Evolutionary conservation across 2,797 vertebrate genomes (phyloP).

Genomic region (Argyrosomus regius): DNA sequence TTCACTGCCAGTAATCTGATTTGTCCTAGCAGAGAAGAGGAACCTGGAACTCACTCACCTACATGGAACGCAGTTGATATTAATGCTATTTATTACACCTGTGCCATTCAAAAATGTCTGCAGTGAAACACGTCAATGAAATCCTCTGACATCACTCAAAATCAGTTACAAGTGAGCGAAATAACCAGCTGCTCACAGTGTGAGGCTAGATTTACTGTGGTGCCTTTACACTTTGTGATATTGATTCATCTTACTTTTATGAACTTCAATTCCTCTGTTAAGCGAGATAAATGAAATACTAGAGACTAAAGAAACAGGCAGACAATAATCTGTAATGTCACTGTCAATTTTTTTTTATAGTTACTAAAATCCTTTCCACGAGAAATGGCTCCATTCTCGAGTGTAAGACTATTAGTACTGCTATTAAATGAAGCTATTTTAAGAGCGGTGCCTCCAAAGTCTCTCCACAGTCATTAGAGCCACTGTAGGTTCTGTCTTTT

Average conservation of each 20-base stretch:
- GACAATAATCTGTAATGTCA: conserved; percentile 15
- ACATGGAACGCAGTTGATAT: neutral
- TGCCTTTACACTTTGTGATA: neutral
- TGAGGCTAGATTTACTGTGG: neutral
- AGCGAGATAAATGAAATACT: conserved; percentile 9
- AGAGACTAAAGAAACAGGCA: neutral
- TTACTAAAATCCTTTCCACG: conserved; percentile 1
- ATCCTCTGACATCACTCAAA: neutral
- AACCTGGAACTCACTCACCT: neutral
- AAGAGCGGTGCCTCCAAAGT: conserved; percentile 6
- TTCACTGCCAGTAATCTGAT: neutral
- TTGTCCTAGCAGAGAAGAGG: neutral
- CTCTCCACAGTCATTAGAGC: conserved; percentile 5
- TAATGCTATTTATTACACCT: conserved; percentile 8
- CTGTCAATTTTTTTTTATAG: neutral
- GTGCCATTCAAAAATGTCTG: neutral
- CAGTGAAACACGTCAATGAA: neutral
- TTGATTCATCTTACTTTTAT: conserved; percentile 8
- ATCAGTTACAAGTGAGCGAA: neutral
- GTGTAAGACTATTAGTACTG: conserved; percentile 7
- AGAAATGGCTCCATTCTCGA: neutral
- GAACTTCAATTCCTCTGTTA: conserved; percentile 6
- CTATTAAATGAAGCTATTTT: conserved; percentile 14
- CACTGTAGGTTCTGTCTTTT: conserved; percentile 8
- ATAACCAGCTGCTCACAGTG: neutral